Percentiles rank a stretch among this genome's conserved stretches.
phyloP scores from a whole-genome alignment of 2,888 invertebrate genomes.

The Eilema depressum region DNA sequence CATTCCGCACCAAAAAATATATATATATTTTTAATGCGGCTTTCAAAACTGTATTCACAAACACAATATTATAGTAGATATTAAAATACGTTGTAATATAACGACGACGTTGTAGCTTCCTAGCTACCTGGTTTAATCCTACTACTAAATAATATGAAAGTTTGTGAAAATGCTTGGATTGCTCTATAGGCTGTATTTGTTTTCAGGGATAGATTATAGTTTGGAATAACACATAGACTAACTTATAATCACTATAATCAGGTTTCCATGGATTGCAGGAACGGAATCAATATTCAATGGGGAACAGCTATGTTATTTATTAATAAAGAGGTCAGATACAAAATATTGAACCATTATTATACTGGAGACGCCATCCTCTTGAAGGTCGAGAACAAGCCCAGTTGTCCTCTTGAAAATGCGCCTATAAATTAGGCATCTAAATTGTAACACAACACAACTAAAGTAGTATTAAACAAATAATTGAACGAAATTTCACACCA shows the following conservation, averaged over 20 bases:
- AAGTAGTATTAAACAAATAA: neutral
- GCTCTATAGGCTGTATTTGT: too few species aligned
- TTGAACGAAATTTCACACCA: neutral
- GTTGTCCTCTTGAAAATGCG: neutral
- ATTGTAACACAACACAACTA: too few species aligned
- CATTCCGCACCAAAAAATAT: conserved; percentile 68
- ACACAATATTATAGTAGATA: neutral
- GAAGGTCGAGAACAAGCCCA: neutral
- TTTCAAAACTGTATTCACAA: conserved; percentile 22
- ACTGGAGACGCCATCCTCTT: neutral
- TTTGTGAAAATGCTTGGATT: too few species aligned
- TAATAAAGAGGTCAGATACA: neutral
- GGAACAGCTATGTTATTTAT: too few species aligned
- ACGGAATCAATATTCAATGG: too few species aligned
- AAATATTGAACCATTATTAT: neutral
- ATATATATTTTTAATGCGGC: conserved; percentile 61
- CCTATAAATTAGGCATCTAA: neutral
- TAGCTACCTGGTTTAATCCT: neutral
- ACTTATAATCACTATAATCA: too few species aligned
- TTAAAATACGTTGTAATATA: neutral
- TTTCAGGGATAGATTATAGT: too few species aligned
- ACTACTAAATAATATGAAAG: too few species aligned
- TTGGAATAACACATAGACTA: too few species aligned
- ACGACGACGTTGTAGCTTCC: too few species aligned
- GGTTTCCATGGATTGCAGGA: too few species aligned